A percentile compares a stretch with the other conserved stretches of the same genome.
These are phyloP conservation scores for Poecile atricapillus DNA, from an alignment of 2,113 vertebrate genomes.

Conservation along the genomic window DNA sequence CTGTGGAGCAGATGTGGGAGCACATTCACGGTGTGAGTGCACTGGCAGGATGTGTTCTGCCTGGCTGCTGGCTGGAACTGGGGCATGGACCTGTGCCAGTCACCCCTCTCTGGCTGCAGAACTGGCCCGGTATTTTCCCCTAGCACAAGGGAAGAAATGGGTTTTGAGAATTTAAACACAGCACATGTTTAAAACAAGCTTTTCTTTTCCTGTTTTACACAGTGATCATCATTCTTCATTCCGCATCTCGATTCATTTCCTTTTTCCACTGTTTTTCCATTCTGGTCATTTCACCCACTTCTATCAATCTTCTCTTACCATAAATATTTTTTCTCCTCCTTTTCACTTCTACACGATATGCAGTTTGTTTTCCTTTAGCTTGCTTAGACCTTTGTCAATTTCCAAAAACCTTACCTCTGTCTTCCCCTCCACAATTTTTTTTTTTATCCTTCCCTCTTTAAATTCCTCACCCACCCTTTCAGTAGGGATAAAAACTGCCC, in stretches of 20 bases:
- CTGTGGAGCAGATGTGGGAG: not conserved
- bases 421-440: not conserved
- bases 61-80: not conserved
- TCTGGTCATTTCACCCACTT: not conserved
- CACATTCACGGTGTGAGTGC: accelerated
- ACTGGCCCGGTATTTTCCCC: accelerated
- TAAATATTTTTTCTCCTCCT: not conserved
- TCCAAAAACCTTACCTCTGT: not conserved
- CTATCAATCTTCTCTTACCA: not conserved
- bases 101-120: not conserved
- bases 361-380: not conserved
- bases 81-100: not conserved
- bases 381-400: not conserved
- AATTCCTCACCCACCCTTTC: not conserved
- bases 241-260: not conserved
- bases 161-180: not conserved
- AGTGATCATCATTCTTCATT: not conserved
- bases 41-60: not conserved
- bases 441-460: not conserved
- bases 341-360: not conserved
- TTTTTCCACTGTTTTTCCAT: not conserved
- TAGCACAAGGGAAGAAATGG: not conserved
- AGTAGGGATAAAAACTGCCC: not conserved
- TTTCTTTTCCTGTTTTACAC: not conserved
- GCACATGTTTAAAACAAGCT: not conserved